Percentiles rank a stretch among this genome's conserved stretches.
These are phyloP conservation scores for Antheraea pernyi DNA, from an alignment of 1,140 invertebrate species.

Conservation along the genomic window DNA sequence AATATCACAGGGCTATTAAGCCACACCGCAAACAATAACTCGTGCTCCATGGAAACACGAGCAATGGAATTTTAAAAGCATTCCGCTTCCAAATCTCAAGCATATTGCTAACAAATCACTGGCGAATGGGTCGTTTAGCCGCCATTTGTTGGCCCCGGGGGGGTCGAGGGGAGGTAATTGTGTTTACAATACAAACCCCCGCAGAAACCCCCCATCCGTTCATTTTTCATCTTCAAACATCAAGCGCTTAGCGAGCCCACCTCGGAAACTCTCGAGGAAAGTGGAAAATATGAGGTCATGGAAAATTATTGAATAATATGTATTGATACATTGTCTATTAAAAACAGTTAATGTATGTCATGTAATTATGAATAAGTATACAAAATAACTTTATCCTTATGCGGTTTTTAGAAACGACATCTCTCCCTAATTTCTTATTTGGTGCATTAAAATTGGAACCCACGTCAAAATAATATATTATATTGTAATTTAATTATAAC, in stretches of 20 bases:
- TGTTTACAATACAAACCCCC: conserved; percentile 63
- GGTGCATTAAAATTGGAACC: no score
- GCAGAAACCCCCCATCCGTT: conserved; percentile 38
- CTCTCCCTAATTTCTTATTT: no score
- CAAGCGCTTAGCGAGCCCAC: conserved; percentile 53
- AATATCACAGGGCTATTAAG: conserved; percentile 15
- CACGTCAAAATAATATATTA: no score
- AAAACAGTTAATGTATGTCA: background rate
- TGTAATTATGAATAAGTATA: no score
- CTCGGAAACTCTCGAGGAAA: conserved; percentile 50
- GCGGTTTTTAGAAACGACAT: no score
- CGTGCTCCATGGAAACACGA: conserved; percentile 18
- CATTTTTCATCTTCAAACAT: conserved; percentile 58
- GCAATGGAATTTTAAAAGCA: conserved; percentile 51
- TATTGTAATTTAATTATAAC: no score
- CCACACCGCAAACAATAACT: conserved; percentile 19
- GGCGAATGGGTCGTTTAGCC: conserved; percentile 74
- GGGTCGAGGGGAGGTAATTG: conserved; percentile 58
- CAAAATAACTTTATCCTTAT: no score
- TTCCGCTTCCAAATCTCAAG: conserved; percentile 64
- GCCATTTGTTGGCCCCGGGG: conserved; percentile 62
- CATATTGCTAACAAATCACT: conserved; percentile 77
- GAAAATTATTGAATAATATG: background rate
- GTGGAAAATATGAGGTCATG: conserved; percentile 34
- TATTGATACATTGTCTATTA: background rate